Conservation (phyloP, 2,797 vertebrate species). For the Clarias fuscus region DNA sequence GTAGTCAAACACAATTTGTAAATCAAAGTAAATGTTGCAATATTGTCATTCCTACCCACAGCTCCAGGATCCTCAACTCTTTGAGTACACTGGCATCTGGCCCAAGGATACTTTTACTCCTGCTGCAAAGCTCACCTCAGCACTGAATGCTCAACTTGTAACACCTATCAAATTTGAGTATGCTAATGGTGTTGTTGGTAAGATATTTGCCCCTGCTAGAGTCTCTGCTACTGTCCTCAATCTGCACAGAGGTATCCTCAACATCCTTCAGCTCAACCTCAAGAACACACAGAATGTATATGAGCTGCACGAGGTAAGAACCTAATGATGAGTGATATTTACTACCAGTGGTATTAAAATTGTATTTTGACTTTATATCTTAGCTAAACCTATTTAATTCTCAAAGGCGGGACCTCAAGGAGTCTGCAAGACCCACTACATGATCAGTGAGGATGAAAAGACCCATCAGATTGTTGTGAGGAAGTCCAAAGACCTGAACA, state of each 20-base stretch:
- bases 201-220: constrained; percentile 62
- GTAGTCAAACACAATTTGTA: background rate
- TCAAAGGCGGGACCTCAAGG: constrained; percentile 71
- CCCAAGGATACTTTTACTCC: constrained; percentile 61
- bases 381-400: background rate
- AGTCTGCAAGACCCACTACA: constrained; percentile 81
- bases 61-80: constrained; percentile 64
- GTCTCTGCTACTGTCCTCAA: constrained; percentile 67
- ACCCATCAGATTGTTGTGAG: constrained; percentile 64
- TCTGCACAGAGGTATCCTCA: constrained; percentile 70
- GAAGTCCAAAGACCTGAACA: constrained; percentile 76
- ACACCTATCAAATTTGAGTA: constrained; percentile 73
- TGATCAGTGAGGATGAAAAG: constrained; percentile 73
- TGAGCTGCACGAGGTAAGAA: constrained; percentile 71
- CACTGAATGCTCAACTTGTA: constrained; percentile 64
- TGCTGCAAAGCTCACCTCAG: constrained; percentile 66
- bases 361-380: background rate
- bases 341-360: background rate
- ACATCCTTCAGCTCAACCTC: constrained; percentile 68
- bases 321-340: background rate
- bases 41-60: constrained; percentile 42
- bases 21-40: background rate
- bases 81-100: constrained; percentile 70
- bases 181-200: constrained; percentile 64
- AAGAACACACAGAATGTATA: constrained; percentile 72